Evolutionary conservation across 1,140 invertebrate genomes (phyloP), one percentile per base, ranked within the genome.

Genomic region (Parasteatoda tepidariorum): DNA sequence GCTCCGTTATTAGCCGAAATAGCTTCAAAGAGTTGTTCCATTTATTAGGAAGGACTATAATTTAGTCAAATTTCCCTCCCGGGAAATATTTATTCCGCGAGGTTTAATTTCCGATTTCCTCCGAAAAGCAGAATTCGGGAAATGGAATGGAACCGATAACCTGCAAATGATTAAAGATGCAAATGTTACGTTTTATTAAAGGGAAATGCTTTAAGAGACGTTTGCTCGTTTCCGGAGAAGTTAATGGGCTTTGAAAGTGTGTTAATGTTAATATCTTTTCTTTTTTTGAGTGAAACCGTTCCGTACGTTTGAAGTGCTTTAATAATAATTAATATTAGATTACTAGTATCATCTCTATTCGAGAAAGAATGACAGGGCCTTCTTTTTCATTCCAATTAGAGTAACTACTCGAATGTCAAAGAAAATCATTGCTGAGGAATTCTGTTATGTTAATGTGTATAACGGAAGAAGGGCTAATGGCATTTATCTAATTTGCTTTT

Each of bases 181-280:
- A 73, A 73, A 70, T 70, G 66, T 26, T 26, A 48, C 68, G 31
- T 57, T 73, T 73, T 73, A 73, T 73, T 73, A 73, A 55, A 57
- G 5, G 41, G n/a, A 26, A 26, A 18, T 26, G n/a, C 33, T 54
- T 26, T 9, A 28, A 31, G 67, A 70, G 38, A 13, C 59, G 18
- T 6, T 26, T 61, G 38, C 38, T 18, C 9, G 18, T 30, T 13
- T 64, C 15, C 24, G 13, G 11, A 4, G 28, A 4, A 64, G 28
- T 26, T 64, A 64, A 33, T 30, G 30, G 61, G 61, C 9, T 48
- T 48, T 48, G 38, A 48, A 48, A 48, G 38, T 48, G 9, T 48
- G 38, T 48, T 48, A 48, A 48, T 48, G 38, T 48, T 9, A 48
- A 48, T 13, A 48, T n/a, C n/a, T n/a, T n/a, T n/a, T n/a, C n/a